A percentile compares a stretch with the other conserved stretches of the same genome.
phyloP scores from a whole-genome alignment of 1,140 invertebrate genomes.

The Euura lappo region DNA sequence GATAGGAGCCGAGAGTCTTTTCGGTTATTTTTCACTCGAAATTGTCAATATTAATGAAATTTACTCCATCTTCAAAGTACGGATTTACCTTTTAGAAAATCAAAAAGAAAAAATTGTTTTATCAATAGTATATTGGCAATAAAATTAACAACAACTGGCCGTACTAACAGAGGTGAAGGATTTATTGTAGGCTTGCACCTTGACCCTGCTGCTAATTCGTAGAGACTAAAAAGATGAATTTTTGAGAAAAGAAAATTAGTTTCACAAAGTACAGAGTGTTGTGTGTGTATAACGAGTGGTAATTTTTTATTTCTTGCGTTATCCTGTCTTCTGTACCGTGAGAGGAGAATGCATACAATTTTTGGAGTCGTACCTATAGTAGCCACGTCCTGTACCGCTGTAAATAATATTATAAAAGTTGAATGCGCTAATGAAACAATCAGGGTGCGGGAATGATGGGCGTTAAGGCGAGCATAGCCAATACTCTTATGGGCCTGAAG shows the following conservation, averaged over 20 bases:
- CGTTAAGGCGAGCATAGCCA: conserved; percentile 62
- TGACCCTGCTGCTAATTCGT: conserved; percentile 34
- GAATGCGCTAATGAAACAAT: conserved; percentile 51
- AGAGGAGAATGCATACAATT: too few species aligned
- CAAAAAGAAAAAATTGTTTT: background rate
- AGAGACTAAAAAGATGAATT: background rate
- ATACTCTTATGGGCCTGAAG: conserved; percentile 62
- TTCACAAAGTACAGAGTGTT: background rate
- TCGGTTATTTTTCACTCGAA: too few species aligned
- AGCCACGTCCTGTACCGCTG: too few species aligned
- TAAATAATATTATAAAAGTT: conserved; percentile 32
- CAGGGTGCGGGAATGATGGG: conserved; percentile 60
- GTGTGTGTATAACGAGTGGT: background rate
- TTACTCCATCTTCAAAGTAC: too few species aligned
- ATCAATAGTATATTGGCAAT: background rate
- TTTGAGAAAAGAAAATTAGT: background rate
- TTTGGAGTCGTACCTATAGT: too few species aligned
- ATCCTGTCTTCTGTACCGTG: too few species aligned
- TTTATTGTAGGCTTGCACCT: conserved; percentile 54
- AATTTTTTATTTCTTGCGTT: too few species aligned
- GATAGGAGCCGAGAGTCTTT: too few species aligned
- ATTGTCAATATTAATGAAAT: too few species aligned
- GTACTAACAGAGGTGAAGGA: conserved; percentile 51
- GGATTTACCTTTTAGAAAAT: background rate
- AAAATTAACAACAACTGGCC: conserved; percentile 30